Percentiles rank a stretch among this genome's conserved stretches.
phyloP scores from a whole-genome alignment of 1,140 invertebrate species.

The Mamestra configurata region DNA sequence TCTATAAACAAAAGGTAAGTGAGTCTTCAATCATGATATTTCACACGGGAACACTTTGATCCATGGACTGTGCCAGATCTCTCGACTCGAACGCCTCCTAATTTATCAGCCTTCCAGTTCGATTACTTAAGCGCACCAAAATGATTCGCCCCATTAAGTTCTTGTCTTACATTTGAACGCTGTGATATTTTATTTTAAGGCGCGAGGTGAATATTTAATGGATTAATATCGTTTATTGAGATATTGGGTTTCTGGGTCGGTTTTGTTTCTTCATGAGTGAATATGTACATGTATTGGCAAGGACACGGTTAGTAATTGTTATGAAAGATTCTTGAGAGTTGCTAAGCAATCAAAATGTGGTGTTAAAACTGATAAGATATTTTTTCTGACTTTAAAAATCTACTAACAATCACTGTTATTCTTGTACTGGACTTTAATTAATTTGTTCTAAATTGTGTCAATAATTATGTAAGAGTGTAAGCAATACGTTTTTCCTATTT shows the following conservation, averaged over 20 bases:
- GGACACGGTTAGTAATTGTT: not conserved
- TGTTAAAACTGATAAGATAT: too few relatives aligned
- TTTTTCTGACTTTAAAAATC: too few relatives aligned
- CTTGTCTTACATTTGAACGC: slow-evolving; percentile 56
- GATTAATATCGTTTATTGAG: slow-evolving; percentile 27
- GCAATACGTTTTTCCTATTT: too few relatives aligned
- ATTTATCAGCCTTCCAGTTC: slow-evolving; percentile 74
- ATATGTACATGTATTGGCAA: not conserved
- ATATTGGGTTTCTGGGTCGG: not conserved
- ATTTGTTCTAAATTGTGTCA: too few relatives aligned
- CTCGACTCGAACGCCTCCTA: slow-evolving; percentile 50
- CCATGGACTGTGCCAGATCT: slow-evolving; percentile 47
- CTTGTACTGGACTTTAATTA: too few relatives aligned
- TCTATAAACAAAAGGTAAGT: slow-evolving; percentile 37
- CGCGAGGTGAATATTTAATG: slow-evolving; percentile 38
- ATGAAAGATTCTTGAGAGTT: not conserved
- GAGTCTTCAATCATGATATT: slow-evolving; percentile 43
- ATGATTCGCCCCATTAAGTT: slow-evolving; percentile 72
- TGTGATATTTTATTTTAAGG: slow-evolving; percentile 61
- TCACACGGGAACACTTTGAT: slow-evolving; percentile 54
- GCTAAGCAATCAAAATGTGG: not conserved
- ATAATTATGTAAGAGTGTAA: too few relatives aligned
- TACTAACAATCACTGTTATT: too few relatives aligned
- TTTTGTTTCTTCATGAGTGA: not conserved
- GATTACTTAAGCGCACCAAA: slow-evolving; percentile 65